A percentile compares a stretch with the other conserved stretches of the same genome.
Evolutionary conservation across 2,888 invertebrate species (phyloP).

Genomic region (Tineola bisselliella): DNA sequence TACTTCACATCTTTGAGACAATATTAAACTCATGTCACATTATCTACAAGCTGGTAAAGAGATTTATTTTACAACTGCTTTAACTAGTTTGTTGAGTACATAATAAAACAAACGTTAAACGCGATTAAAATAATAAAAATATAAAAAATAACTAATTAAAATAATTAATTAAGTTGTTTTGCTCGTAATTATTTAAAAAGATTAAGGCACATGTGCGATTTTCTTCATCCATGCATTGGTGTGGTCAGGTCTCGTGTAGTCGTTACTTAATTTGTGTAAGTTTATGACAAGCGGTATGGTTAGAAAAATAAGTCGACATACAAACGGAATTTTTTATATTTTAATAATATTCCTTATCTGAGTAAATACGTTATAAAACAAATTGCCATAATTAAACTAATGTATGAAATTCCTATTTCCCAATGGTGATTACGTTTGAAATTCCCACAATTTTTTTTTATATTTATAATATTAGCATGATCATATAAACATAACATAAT

Average conservation of each 20-base stretch:
- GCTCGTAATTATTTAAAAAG: not conserved
- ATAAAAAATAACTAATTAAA: not conserved
- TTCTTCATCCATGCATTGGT: not conserved
- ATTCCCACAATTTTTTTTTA: too few relatives aligned
- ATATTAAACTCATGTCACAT: not conserved
- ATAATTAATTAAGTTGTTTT: not conserved
- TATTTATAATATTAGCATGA: too few relatives aligned
- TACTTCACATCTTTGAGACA: not conserved
- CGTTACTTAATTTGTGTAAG: too few relatives aligned
- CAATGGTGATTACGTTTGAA: too few relatives aligned
- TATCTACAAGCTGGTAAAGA: not conserved
- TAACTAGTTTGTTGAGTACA: not conserved
- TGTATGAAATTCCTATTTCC: too few relatives aligned
- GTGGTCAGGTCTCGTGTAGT: not conserved
- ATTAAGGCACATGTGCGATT: not conserved
- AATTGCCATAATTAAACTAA: too few relatives aligned
- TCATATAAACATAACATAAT: too few relatives aligned
- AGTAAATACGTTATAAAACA: not conserved
- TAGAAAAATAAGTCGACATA: not conserved
- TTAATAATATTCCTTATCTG: not conserved
- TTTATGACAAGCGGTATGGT: not conserved
- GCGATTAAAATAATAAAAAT: not conserved
- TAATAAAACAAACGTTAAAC: not conserved
- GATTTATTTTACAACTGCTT: constrained; percentile 3
- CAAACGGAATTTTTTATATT: not conserved